Conservation (phyloP, 2,797 vertebrate species). For the Ctenopoma multispine region DNA sequence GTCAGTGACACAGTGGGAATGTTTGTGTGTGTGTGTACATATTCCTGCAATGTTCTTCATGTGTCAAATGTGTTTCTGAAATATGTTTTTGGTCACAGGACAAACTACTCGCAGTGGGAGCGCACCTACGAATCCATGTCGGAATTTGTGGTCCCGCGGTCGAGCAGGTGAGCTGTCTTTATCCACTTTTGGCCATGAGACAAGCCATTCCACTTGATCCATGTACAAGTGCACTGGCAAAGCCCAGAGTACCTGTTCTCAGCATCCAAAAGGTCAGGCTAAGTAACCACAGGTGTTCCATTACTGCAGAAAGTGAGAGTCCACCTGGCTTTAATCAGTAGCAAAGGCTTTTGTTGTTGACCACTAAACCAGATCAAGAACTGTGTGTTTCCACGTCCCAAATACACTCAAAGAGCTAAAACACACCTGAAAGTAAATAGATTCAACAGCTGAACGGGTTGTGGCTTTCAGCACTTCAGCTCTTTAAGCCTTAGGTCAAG, state of each 20-base stretch:
- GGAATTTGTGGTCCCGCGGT: slow-evolving; percentile 95
- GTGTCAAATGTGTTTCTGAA: slow-evolving; percentile 7
- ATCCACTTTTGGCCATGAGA: slow-evolving; percentile 17
- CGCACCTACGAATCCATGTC: slow-evolving; percentile 94
- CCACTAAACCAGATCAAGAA: not conserved
- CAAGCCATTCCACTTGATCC: slow-evolving; percentile 36
- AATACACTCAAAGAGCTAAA: not conserved
- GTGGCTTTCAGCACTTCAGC: not conserved
- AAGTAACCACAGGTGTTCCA: slow-evolving; percentile 58
- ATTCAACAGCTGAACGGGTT: too few species aligned
- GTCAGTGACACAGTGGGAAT: slow-evolving; percentile 53
- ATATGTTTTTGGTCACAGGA: slow-evolving; percentile 73
- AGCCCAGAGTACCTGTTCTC: slow-evolving; percentile 20
- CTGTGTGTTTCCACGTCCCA: not conserved
- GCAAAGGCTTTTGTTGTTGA: not conserved
- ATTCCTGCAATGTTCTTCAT: not conserved
- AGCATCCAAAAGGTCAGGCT: slow-evolving; percentile 53
- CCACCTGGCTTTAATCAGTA: slow-evolving; percentile 24
- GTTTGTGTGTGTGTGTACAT: not conserved
- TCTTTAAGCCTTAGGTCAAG: not conserved
- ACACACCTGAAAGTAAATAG: not conserved
- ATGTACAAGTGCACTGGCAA: slow-evolving; percentile 14
- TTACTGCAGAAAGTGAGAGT: slow-evolving; percentile 79
- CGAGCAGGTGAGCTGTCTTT: slow-evolving; percentile 89
- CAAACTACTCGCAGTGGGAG: slow-evolving; percentile 88